A percentile compares a stretch with the other conserved stretches of the same genome.
phyloP scores from a whole-genome alignment of 2,888 invertebrate species.

The Tachystola acroxantha region DNA sequence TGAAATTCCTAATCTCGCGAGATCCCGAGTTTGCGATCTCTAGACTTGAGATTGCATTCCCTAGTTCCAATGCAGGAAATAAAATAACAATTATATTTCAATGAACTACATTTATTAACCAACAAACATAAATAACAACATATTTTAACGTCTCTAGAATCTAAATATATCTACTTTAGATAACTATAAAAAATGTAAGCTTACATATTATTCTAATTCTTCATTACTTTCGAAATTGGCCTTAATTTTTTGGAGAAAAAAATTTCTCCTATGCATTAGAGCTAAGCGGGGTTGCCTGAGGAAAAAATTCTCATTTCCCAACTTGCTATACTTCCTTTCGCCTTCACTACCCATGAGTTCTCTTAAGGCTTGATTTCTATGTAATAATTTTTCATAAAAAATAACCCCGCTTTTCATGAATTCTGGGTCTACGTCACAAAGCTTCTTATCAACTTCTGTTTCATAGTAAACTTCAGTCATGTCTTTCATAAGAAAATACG shows the following conservation, averaged over 20 bases:
- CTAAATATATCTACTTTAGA: no score
- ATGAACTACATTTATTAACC: not conserved
- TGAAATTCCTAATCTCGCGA: no score
- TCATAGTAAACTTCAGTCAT: slow-evolving; percentile 81
- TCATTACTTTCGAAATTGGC: slow-evolving; percentile 23
- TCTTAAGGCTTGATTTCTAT: slow-evolving; percentile 86
- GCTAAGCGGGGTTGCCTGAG: slow-evolving; percentile 82
- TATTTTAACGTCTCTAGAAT: no score
- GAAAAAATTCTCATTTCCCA: slow-evolving; percentile 84
- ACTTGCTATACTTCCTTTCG: slow-evolving; percentile 77
- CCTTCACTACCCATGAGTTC: slow-evolving; percentile 81
- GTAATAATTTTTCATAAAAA: slow-evolving; percentile 85
- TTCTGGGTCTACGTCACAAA: slow-evolving; percentile 78
- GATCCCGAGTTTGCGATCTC: no score
- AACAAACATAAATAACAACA: not conserved
- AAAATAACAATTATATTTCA: not conserved
- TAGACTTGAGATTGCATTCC: no score
- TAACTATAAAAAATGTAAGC: no score
- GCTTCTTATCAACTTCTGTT: slow-evolving; percentile 77
- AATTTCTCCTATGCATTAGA: slow-evolving; percentile 80
- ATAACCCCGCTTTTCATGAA: slow-evolving; percentile 86
- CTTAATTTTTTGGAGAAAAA: slow-evolving; percentile 77
- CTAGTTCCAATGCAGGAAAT: no score
- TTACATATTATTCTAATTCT: slow-evolving; percentile 5
- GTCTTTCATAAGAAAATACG: slow-evolving; percentile 83